Conservation (phyloP, 1,140 invertebrate species). For the Euwallacea similis region DNA sequence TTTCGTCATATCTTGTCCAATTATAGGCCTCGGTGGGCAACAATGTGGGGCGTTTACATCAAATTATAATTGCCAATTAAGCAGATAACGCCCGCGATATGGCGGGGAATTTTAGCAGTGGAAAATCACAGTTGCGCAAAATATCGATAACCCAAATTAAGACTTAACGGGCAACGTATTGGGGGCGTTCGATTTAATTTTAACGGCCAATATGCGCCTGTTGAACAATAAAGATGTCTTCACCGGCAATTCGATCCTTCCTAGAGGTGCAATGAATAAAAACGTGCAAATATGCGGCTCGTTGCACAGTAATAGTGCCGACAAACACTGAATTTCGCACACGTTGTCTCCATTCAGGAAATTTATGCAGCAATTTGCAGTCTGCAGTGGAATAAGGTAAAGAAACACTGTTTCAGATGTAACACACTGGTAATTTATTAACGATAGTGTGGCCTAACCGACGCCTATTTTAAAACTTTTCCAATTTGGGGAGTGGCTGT, state of each 20-base stretch:
- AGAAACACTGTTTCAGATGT: too few relatives aligned
- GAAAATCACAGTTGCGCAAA: too few relatives aligned
- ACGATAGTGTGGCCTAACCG: conserved; percentile 1
- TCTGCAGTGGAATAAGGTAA: background rate
- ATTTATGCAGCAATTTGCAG: conserved; percentile 2
- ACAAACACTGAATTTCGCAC: conserved; percentile 4
- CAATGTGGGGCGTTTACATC: background rate
- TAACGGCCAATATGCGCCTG: too few relatives aligned
- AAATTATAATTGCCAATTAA: conserved; percentile 14
- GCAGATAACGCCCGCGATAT: background rate
- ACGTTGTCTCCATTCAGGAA: background rate
- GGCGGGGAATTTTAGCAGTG: too few relatives aligned
- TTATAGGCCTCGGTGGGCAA: background rate
- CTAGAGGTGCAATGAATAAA: conserved; percentile 1
- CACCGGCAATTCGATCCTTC: background rate
- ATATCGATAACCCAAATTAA: too few relatives aligned
- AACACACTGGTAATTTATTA: background rate
- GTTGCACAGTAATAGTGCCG: background rate
- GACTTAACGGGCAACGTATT: too few relatives aligned
- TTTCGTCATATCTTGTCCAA: background rate
- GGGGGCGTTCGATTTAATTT: too few relatives aligned
- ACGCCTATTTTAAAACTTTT: background rate
- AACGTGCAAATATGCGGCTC: background rate
- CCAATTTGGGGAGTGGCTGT: background rate
- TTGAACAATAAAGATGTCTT: too few relatives aligned